Conservation (phyloP, 2,888 invertebrate species). For the Gari tellinella region DNA sequence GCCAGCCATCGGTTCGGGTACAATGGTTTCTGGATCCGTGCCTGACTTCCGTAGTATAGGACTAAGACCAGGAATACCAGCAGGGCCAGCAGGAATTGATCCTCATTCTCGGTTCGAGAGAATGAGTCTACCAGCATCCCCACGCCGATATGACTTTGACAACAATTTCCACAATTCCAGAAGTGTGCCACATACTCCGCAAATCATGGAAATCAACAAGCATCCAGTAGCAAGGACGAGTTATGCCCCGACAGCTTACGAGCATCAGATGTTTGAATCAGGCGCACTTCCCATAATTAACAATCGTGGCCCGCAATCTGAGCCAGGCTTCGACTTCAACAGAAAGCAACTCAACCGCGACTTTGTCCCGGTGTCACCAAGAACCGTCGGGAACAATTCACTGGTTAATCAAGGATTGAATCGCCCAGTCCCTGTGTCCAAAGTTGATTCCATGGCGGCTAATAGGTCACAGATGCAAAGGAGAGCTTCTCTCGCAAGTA, state of each 20-base stretch:
- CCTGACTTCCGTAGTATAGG: constrained; percentile 52
- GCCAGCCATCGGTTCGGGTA: constrained; percentile 28
- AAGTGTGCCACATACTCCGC: constrained; percentile 53
- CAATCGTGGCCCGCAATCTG: constrained; percentile 34
- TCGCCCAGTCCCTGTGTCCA: constrained; percentile 15
- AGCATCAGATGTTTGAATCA: constrained; percentile 38
- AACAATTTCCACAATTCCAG: constrained; percentile 28
- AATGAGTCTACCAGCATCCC: constrained; percentile 35
- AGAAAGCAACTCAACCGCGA: constrained; percentile 17
- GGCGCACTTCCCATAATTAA: constrained; percentile 47
- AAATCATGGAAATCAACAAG: constrained; percentile 30
- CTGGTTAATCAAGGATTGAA: constrained; percentile 26
- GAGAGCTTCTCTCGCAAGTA: constrained; percentile 35
- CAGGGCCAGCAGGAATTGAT: background rate
- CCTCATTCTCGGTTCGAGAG: constrained; percentile 6
- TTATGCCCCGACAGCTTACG: constrained; percentile 22
- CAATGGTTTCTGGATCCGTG: constrained; percentile 43
- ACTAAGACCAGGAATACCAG: constrained; percentile 17
- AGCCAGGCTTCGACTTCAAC: constrained; percentile 27
- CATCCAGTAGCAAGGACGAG: constrained; percentile 9
- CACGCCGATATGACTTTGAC: constrained; percentile 24
- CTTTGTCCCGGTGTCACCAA: constrained; percentile 43
- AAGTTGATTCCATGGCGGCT: constrained; percentile 7
- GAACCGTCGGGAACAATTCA: constrained; percentile 48
- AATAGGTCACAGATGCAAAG: constrained; percentile 21